Evolutionary conservation across 2,888 invertebrate genomes (phyloP), one percentile per base, ranked within the genome.

Genomic region (Ennomos erosarius): DNA sequence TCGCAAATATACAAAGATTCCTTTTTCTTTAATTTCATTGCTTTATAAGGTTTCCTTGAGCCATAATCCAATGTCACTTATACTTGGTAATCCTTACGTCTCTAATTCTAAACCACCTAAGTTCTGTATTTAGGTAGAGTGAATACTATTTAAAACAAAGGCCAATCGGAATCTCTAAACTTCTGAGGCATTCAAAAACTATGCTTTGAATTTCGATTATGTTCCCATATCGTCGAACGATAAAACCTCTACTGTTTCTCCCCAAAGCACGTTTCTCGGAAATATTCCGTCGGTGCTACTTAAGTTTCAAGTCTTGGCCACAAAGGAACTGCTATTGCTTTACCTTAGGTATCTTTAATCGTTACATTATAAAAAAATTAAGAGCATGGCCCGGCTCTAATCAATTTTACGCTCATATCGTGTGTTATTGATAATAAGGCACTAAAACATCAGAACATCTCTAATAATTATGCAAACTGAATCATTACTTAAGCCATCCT

Each of bases 241-340:
- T 88, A 85, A 87, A 88, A 80, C 79, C 72, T 71, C 74, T 67
- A 59, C 79, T 90, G 90, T 91, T 91, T 89, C 87, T 89, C 83
- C 86, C 79, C 74, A 71, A 80, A 81, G 88, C 91, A 91, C 91
- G 90, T 89, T 91, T 91, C 90, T 88, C 40, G 74, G 91, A 91
- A 90, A 79, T 70, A 76, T 73, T 76, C 70, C 65, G 50, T 58
- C 60, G 68, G 66, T 62, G 69, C 78, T 78, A 75, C 82, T 87
- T 81, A 79, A 76, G 81, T 87, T 87, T 79, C 87, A 82, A 78
- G 80, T 78, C 78, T 78, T 78, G 79, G 76, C 36, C 47, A 42
- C 47, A 36, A 40, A 42, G 38, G 26, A 33, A 55, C 47, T 60
- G 26, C 43, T 43, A 26, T 12, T n/a, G n/a, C n/a, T n/a, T n/a